A percentile compares a stretch with the other conserved stretches of the same genome.
These are phyloP conservation scores for Heliothis peltigera DNA, from an alignment of 2,888 invertebrate species.

Conservation along the genomic window DNA sequence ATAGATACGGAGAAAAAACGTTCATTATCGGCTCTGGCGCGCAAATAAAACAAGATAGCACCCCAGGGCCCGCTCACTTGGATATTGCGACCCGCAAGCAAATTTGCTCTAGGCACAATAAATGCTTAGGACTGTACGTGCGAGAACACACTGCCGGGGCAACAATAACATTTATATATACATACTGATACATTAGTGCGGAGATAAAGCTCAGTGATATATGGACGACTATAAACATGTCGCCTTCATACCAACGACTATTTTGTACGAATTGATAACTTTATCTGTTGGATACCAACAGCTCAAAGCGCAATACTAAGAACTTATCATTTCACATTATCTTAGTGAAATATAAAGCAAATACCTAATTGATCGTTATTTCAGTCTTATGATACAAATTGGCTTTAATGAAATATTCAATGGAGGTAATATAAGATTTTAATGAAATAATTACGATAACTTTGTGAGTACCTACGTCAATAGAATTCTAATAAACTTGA, in stretches of 20 bases:
- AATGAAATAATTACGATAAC: slow-evolving; percentile 52
- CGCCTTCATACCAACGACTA: slow-evolving; percentile 49
- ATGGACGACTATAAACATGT: slow-evolving; percentile 50
- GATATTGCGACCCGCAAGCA: slow-evolving; percentile 88
- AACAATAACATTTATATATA: slow-evolving; percentile 76
- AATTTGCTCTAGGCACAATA: slow-evolving; percentile 88
- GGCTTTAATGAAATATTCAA: slow-evolving; percentile 53
- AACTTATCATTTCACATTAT: slow-evolving; percentile 44
- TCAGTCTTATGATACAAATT: slow-evolving; percentile 54
- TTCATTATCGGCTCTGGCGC: slow-evolving; percentile 85
- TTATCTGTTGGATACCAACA: slow-evolving; percentile 37
- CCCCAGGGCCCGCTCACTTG: slow-evolving; percentile 83
- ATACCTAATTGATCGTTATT: slow-evolving; percentile 58
- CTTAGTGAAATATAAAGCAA: slow-evolving; percentile 40
- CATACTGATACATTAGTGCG: slow-evolving; percentile 67
- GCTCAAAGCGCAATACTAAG: slow-evolving; percentile 30
- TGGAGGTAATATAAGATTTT: slow-evolving; percentile 46
- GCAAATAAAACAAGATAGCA: slow-evolving; percentile 86
- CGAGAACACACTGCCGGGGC: slow-evolving; percentile 69
- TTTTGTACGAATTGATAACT: slow-evolving; percentile 53
- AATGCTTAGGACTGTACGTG: slow-evolving; percentile 83
- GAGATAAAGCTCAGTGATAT: slow-evolving; percentile 57
- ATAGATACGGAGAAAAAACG: slow-evolving; percentile 82
- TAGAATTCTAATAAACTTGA: slow-evolving; percentile 46
- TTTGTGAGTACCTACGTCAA: slow-evolving; percentile 45